phyloP scores from a whole-genome alignment of 1,140 invertebrate genomes.

The Eueides isabella region DNA sequence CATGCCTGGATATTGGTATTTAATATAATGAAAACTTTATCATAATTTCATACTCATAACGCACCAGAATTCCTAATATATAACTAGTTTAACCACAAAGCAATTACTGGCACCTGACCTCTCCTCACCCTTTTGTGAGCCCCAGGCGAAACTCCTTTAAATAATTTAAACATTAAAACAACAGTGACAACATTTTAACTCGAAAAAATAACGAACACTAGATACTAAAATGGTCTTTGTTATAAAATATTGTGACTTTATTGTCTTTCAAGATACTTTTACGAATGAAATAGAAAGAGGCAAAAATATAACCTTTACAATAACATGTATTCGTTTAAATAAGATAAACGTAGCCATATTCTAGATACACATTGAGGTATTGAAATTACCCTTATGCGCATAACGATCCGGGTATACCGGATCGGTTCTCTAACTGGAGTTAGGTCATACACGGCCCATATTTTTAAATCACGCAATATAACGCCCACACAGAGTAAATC shows the following conservation, averaged over 20 bases:
- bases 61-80: not conserved
- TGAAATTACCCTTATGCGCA: not conserved
- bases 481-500: constrained; percentile 33
- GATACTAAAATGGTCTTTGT: not conserved
- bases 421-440: constrained; percentile 10
- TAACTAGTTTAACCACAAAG: constrained; percentile 9
- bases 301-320: not conserved
- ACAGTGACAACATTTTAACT: constrained; percentile 3
- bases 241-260: not conserved
- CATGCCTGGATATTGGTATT: too few relatives aligned
- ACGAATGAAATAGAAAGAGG: not conserved
- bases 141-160: not conserved
- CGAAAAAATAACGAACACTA: not conserved
- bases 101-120: constrained; percentile 4
- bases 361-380: not conserved
- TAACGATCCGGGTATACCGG: not conserved
- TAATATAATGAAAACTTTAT: not conserved
- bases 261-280: not conserved
- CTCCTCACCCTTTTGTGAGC: constrained; percentile 5
- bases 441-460: constrained; percentile 23
- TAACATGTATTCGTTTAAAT: not conserved
- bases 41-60: not conserved
- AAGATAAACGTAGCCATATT: not conserved
- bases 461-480: constrained; percentile 27
- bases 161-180: constrained; percentile 2